These are phyloP conservation scores for Corythornis leucogaster DNA, from an alignment of 2,797 vertebrate genomes.

Conservation along the genomic window DNA sequence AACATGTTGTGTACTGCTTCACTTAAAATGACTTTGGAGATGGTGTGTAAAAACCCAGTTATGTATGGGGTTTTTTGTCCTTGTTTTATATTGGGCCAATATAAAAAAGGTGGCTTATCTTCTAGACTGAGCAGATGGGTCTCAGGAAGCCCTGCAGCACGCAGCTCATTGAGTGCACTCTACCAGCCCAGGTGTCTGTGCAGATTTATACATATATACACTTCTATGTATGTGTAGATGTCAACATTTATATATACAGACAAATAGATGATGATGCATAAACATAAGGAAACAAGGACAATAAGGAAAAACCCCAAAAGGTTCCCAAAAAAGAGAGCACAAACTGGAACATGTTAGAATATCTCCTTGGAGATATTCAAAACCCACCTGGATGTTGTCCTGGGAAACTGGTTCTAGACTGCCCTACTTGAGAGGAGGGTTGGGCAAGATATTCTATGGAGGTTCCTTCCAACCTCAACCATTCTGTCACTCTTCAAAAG, in stretches of 20 bases:
- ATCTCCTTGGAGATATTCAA: background rate
- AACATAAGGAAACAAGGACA: background rate
- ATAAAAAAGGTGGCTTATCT: background rate
- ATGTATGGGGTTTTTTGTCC: background rate
- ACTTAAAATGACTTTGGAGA: background rate
- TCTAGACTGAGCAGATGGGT: background rate
- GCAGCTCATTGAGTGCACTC: background rate
- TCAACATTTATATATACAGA: background rate
- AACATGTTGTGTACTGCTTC: background rate
- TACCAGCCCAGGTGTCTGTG: background rate
- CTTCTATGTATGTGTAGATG: background rate
- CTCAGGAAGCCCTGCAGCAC: background rate
- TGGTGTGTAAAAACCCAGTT: background rate
- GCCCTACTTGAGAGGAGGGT: background rate
- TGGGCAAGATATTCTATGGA: background rate
- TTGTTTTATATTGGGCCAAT: background rate
- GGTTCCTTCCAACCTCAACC: background rate
- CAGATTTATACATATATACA: background rate
- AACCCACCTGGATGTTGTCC: background rate
- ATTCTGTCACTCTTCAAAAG: background rate
- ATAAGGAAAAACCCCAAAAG: background rate
- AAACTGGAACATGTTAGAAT: background rate
- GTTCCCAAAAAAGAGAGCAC: background rate
- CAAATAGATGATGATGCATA: background rate
- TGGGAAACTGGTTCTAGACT: background rate